These are phyloP conservation scores for Tribolium freemani DNA, from an alignment of 2,888 invertebrate genomes.

Conservation along the genomic window DNA sequence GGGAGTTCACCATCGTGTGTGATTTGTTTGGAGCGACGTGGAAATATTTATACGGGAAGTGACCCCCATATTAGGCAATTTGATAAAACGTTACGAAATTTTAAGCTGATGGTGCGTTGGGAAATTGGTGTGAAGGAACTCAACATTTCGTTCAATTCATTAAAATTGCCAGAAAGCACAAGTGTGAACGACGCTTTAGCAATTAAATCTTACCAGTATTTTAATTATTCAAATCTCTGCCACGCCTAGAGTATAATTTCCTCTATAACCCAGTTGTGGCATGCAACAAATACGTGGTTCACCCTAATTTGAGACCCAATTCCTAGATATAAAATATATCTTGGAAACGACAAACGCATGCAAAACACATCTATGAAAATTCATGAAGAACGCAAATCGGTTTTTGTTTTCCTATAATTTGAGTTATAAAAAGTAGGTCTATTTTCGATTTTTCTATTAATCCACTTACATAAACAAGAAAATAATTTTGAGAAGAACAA, in stretches of 20 bases:
- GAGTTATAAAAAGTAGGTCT: background rate
- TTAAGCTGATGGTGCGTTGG: background rate
- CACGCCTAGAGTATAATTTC: background rate
- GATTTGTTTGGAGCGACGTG: background rate
- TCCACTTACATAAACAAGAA: background rate
- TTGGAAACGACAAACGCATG: background rate
- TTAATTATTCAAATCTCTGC: background rate
- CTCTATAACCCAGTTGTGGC: conserved; percentile 3
- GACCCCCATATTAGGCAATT: conserved; percentile 17
- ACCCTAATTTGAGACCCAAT: conserved; percentile 21
- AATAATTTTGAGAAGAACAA: background rate
- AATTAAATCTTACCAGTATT: background rate
- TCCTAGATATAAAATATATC: background rate
- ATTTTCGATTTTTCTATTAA: background rate
- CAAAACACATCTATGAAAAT: conserved; percentile 12
- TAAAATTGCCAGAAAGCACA: background rate
- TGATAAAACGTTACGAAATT: conserved; percentile 5
- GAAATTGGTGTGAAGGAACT: background rate
- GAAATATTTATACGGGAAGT: conserved; percentile 8
- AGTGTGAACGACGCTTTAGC: background rate
- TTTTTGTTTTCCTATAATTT: background rate
- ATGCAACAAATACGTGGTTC: conserved; percentile 3
- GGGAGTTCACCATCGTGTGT: background rate
- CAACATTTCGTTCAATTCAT: no score
- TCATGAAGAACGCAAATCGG: background rate